phyloP scores from a whole-genome alignment of 1,140 invertebrate species.

The Muscidifurax raptorellus region DNA sequence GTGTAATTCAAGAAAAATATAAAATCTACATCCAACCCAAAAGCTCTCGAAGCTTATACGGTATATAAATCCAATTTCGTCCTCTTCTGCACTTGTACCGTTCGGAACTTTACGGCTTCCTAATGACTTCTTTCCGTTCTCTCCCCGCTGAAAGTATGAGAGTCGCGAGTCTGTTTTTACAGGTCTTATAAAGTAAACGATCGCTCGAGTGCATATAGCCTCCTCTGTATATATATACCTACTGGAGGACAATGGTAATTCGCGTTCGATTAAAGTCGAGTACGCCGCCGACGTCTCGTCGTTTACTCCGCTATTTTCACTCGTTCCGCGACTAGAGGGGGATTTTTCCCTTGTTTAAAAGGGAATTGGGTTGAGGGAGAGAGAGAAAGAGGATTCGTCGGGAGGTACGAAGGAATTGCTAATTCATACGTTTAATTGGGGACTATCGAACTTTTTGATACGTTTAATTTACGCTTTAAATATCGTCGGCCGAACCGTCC shows the following conservation, averaged over 20 bases:
- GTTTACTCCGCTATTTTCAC: neutral
- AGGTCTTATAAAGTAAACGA: conserved; percentile 5
- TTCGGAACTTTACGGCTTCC: neutral
- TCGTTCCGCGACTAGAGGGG: neutral
- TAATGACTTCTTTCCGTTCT: neutral
- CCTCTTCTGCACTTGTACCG: neutral
- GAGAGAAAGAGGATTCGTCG: too few species aligned
- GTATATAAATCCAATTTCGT: neutral
- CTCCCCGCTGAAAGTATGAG: neutral
- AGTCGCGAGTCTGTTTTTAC: neutral
- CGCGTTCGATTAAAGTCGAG: conserved; percentile 11
- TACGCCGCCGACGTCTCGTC: neutral
- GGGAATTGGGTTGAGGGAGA: neutral
- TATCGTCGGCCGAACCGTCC: too few species aligned
- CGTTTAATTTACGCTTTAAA: too few species aligned
- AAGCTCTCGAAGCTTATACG: too few species aligned
- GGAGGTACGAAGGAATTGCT: neutral
- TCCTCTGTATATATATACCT: neutral
- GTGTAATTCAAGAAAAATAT: too few species aligned
- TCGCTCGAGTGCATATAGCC: conserved; percentile 2
- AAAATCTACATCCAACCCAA: too few species aligned
- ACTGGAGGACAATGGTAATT: neutral
- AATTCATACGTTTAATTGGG: neutral
- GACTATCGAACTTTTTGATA: neutral
- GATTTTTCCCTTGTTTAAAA: neutral